phyloP scores from a whole-genome alignment of 2,113 vertebrate species.

The Neogobius melanostomus region DNA sequence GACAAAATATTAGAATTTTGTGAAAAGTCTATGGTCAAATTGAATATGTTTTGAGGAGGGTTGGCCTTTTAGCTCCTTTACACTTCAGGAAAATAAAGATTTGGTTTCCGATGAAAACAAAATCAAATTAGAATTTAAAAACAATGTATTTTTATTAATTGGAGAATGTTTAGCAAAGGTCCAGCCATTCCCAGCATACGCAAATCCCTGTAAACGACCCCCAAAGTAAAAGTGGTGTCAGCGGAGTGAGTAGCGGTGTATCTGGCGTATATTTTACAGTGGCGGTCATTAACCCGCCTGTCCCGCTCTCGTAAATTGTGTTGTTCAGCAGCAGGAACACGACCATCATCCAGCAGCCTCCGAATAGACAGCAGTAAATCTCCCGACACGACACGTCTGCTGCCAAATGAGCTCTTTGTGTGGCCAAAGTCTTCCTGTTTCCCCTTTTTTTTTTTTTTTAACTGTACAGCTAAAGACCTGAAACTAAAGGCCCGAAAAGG shows the following conservation, averaged over 20 bases:
- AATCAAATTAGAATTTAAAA: too few species aligned
- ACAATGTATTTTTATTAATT: too few species aligned
- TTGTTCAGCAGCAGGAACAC: slow-evolving; percentile 49
- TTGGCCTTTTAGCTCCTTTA: too few species aligned
- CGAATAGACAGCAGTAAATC: slow-evolving; percentile 70
- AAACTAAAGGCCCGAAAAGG: slow-evolving; percentile 42
- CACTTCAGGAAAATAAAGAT: too few species aligned
- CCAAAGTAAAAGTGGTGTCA: neutral
- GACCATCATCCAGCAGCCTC: slow-evolving; percentile 56
- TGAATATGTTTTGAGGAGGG: too few species aligned
- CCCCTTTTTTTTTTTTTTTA: slow-evolving; percentile 56
- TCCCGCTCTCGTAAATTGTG: slow-evolving; percentile 38
- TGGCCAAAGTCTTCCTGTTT: slow-evolving; percentile 78
- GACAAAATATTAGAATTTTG: too few species aligned
- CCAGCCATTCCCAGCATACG: neutral
- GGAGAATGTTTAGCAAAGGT: neutral
- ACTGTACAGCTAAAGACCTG: slow-evolving; percentile 43
- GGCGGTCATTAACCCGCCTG: slow-evolving; percentile 26
- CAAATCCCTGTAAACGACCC: neutral
- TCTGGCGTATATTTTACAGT: slow-evolving; percentile 7
- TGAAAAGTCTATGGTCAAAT: too few species aligned
- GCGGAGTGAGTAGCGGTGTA: neutral
- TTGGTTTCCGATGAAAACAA: too few species aligned
- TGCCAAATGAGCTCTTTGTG: slow-evolving; percentile 75
- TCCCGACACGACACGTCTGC: slow-evolving; percentile 64